phyloP scores from a whole-genome alignment of 2,888 invertebrate genomes.

The Pyrgus malvae region DNA sequence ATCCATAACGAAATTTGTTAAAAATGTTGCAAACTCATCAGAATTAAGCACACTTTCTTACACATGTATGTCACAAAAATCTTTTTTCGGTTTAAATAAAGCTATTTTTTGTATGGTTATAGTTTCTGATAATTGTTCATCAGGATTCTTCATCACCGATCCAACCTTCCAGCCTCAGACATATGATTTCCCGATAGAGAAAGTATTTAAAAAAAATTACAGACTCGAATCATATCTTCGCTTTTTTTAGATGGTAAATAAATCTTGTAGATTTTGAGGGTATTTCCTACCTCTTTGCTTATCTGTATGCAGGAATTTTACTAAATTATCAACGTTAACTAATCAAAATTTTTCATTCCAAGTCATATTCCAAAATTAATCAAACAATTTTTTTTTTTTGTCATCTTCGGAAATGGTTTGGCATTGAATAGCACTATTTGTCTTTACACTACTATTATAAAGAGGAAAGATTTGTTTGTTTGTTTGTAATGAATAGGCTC shows the following conservation, averaged over 20 bases:
- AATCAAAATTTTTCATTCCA: no score
- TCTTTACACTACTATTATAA: no score
- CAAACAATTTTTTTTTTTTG: no score
- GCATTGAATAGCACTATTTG: no score
- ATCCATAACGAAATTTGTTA: not conserved
- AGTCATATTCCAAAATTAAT: no score
- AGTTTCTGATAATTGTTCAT: no score
- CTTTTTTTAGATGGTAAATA: not conserved
- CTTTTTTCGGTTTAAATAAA: constrained; percentile 27
- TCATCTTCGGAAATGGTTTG: no score
- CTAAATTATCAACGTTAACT: not conserved
- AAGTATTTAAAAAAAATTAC: not conserved
- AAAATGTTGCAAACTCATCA: not conserved
- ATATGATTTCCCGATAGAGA: not conserved
- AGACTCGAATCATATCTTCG: not conserved
- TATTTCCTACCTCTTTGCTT: not conserved
- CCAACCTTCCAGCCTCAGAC: not conserved
- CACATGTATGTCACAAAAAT: constrained; percentile 21
- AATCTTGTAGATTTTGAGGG: not conserved
- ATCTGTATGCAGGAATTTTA: not conserved
- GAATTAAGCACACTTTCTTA: not conserved
- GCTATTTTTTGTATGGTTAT: constrained; percentile 4
- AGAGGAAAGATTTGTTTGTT: no score
- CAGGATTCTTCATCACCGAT: no score
- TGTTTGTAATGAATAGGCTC: no score